Evolutionary conservation across 1,140 invertebrate species (phyloP), one percentile per base, ranked within the genome.

Genomic region (Cephus cinctus): DNA sequence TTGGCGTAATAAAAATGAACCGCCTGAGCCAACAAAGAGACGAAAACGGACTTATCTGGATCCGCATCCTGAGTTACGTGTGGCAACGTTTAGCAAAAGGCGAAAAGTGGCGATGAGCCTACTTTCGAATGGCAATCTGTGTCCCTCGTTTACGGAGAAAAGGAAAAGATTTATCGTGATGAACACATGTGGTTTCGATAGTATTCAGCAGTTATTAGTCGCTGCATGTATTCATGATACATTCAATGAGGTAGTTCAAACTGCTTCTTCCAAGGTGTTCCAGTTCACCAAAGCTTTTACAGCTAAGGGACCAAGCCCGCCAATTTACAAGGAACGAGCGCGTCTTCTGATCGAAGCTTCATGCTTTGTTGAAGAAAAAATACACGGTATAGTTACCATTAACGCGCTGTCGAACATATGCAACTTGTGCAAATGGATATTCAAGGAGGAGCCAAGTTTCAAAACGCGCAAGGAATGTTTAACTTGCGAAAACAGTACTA

Each of bases 121-220:
- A 9, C 35, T 38, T 9, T 9, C 9, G 9, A 38, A 38, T 4
- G 35, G 35, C n/a, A 38, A 3, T 2, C 2, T 38, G 2, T 41
- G 18, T 9, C 4, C 39, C 6, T 9, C 14, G 5, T 12, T 41
- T n/a, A 12, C 21, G 5, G 18, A 18, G 9, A 5, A 12, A 15
- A 21, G 22, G 11, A 11, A 12, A 20, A 41, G 14, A 22, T 4
- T 41, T 20, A 41, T 41, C 11, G 39, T 41, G 22, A 9, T 6
- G 11, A 41, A 41, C 14, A 41, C 8, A 20, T 41, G 39, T 23
- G 39, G 39, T 11, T 41, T 41, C 11, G 39, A 41, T 41, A 41
- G 39, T 19, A 41, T 22, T 9, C 6, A 19, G 5, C 39, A 41
- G 3, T 19, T 41, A 18, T 2, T 41, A 20, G 2, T 20, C 0